Evolutionary conservation across 2,888 invertebrate genomes (phyloP).

Genomic region (Troglohyphantes excavatus): DNA sequence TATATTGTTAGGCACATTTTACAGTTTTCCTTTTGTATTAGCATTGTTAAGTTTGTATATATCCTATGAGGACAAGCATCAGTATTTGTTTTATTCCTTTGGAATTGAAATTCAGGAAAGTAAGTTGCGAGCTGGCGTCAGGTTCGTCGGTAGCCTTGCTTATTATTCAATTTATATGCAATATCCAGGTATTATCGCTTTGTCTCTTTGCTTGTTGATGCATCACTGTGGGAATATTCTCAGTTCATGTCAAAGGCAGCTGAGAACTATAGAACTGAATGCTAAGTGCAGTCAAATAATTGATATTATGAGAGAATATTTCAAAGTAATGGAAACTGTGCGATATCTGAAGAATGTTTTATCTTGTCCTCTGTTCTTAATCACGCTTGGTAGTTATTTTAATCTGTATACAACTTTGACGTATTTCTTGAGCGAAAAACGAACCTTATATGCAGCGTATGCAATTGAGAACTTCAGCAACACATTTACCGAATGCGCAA

Average conservation of each 20-base stretch:
- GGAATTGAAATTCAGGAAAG: background rate
- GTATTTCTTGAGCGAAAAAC: background rate
- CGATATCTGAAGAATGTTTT: background rate
- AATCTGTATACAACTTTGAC: conserved; percentile 1
- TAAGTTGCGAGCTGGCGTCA: background rate
- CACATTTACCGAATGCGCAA: background rate
- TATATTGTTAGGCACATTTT: background rate
- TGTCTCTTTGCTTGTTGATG: background rate
- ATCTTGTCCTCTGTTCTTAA: background rate
- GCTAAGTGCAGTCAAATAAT: background rate
- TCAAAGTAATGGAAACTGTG: background rate
- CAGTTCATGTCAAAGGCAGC: background rate
- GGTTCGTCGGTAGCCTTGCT: background rate
- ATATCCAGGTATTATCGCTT: background rate
- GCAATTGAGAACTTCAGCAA: background rate
- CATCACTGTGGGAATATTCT: background rate
- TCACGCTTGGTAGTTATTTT: background rate
- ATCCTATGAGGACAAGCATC: background rate
- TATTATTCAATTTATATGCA: background rate
- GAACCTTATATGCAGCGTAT: background rate
- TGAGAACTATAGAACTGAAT: background rate
- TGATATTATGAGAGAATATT: background rate
- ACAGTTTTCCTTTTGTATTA: background rate
- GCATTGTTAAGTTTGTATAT: background rate
- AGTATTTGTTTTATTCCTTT: background rate